phyloP scores from a whole-genome alignment of 2,113 vertebrate genomes.

The Epinephelus cyanopodus region DNA sequence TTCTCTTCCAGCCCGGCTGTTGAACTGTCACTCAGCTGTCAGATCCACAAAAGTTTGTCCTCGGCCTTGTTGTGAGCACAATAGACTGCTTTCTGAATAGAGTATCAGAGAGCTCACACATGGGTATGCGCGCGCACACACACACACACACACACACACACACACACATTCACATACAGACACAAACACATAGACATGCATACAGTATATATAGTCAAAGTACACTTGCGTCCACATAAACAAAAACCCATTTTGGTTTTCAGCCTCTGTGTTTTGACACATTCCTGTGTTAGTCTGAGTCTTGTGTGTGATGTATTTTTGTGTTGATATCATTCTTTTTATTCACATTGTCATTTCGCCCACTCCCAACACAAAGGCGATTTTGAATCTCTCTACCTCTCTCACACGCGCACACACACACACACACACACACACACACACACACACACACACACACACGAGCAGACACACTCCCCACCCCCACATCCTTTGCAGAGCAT shows the following conservation, averaged over 20 bases:
- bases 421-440: conserved; percentile 7
- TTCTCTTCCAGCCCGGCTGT: conserved; percentile 61
- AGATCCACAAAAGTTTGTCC: conserved; percentile 72
- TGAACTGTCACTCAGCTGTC: conserved; percentile 76
- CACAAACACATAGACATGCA: not conserved
- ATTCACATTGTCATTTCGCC: conserved; percentile 36
- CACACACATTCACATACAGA: not conserved
- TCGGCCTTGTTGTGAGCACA: conserved; percentile 66
- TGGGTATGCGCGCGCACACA: not conserved
- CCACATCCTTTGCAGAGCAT: conserved; percentile 7
- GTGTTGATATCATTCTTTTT: conserved; percentile 39
- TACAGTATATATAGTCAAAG: conserved; percentile 14
- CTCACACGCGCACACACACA: not conserved
- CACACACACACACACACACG: conserved; percentile 14
- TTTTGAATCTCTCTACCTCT: conserved; percentile 26
- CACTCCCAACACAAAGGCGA: conserved; percentile 34
- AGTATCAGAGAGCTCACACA: conserved; percentile 41
- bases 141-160: conserved; percentile 23
- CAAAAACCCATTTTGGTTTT: conserved; percentile 31
- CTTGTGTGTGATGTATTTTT: conserved; percentile 26
- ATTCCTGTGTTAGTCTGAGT: conserved; percentile 26
- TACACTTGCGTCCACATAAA: conserved; percentile 27
- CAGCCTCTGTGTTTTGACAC: conserved; percentile 41
- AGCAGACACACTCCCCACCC: conserved; percentile 8
- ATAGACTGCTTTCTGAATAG: conserved; percentile 60